Base-by-base conservation (phyloP, 1,140 invertebrate species). In the Rhizoglyphus robini region DNA sequence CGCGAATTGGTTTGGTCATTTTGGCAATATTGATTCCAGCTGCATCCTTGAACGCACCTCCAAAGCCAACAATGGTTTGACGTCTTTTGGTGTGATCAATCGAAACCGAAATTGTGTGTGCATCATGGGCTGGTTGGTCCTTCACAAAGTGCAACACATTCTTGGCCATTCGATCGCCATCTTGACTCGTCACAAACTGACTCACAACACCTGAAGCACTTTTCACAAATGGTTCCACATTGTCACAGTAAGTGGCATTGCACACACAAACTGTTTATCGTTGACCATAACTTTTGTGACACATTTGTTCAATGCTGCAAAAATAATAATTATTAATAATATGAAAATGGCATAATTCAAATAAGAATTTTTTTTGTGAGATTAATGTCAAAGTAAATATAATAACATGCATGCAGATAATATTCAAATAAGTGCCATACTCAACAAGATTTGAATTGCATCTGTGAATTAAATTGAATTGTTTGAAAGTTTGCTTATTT, bases 1-100 rank as follows among this genome's bases (percentile, higher is more conserved):
- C 34, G 11, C 23, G 23, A 20, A 67, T 15, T 13, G 13, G 18
- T 15, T 1, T 25, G 5, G 65, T 18, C 4, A 67, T 20, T 8
- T 11, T 25, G 27, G 20, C 76, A 66, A 88, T 83, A 70, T 91
- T 86, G 18, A 88, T 83, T 0, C 82, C 84, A 0, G 85, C 82
- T 0, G 89, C 76, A 73, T 93, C 90, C 0, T 89, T 93, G 67
- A 91, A 87, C 0, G 88, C 86, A 20, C 86, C 88, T 0, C 90
- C 90, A 72, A 88, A 92, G 0, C 90, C 90, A 58, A 81, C 66
- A n/a, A 81, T 74, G 20, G 65, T 74, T 70, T 81, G 76, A 59
- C 68, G 69, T 13, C 30, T 66, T 2, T 65, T 29, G 20, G 23
- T 65, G n/a, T 48, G 20, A 36, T 74, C 70, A 4, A 76, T 58